Conservation (phyloP, 2,888 invertebrate genomes). For the Meteorus cinctellus region DNA sequence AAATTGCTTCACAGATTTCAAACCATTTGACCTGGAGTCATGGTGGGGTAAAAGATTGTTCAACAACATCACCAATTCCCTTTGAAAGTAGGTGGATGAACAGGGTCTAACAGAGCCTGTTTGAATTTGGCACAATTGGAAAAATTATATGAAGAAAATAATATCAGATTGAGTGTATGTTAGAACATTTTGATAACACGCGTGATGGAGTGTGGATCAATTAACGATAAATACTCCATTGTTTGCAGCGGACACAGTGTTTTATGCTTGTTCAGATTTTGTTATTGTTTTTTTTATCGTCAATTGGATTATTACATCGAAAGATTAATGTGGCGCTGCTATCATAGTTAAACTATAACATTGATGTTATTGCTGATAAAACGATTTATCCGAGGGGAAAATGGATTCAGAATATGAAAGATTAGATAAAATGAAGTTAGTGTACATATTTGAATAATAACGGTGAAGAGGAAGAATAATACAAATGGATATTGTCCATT, state of each 20-base stretch:
- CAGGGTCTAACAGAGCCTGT: neutral
- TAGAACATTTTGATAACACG: conserved; percentile 3
- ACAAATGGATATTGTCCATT: conserved; percentile 35
- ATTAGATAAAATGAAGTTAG: conserved; percentile 23
- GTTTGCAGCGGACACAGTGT: neutral
- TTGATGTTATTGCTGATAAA: conserved; percentile 56
- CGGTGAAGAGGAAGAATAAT: conserved; percentile 18
- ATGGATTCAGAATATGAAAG: neutral
- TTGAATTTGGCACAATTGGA: conserved; percentile 6
- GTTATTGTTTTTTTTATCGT: neutral
- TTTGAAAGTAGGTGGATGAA: conserved; percentile 63
- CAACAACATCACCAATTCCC: conserved; percentile 89
- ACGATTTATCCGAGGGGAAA: conserved; percentile 46
- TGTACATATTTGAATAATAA: conserved; percentile 29
- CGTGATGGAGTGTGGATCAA: neutral
- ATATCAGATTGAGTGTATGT: conserved; percentile 3
- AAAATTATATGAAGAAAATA: conserved; percentile 6
- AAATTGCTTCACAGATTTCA: conserved; percentile 79
- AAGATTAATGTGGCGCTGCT: neutral
- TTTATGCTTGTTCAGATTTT: neutral
- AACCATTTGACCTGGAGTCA: conserved; percentile 91
- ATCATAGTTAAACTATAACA: conserved; percentile 24
- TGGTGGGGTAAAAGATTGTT: conserved; percentile 93
- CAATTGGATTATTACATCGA: too few relatives aligned
- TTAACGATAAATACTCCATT: neutral